These are phyloP conservation scores for Iselma pallidipennis DNA, from an alignment of 2,888 invertebrate genomes.

Conservation along the genomic window DNA sequence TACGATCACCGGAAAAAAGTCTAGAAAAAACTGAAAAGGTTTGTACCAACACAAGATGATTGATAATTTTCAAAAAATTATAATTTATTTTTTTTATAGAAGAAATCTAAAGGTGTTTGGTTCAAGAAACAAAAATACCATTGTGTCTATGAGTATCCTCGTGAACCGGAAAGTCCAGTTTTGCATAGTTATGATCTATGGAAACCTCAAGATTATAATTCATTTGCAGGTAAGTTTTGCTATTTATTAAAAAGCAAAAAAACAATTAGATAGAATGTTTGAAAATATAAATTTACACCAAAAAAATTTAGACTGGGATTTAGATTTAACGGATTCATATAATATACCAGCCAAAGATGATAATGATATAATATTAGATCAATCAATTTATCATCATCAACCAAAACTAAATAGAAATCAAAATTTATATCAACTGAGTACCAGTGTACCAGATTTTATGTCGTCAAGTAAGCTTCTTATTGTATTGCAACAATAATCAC, in stretches of 20 bases:
- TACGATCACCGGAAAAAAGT: conserved; percentile 65
- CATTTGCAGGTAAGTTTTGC: conserved; percentile 58
- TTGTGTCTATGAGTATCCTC: conserved; percentile 83
- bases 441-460: conserved; percentile 39
- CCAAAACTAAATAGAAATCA: conserved; percentile 33
- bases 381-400: conserved; percentile 32
- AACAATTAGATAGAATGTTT: neutral
- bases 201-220: conserved; percentile 46
- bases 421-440: conserved; percentile 45
- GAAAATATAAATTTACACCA: neutral
- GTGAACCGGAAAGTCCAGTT: conserved; percentile 63
- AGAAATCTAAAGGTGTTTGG: conserved; percentile 62
- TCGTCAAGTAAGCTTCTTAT: conserved; percentile 41
- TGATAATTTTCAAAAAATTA: neutral
- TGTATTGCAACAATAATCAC: neutral
- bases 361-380: conserved; percentile 32
- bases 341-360: conserved; percentile 34
- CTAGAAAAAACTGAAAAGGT: conserved; percentile 43
- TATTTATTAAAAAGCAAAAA: neutral
- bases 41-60: conserved; percentile 6
- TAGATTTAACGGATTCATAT: conserved; percentile 46
- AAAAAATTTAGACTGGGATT: conserved; percentile 55
- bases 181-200: conserved; percentile 51
- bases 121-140: conserved; percentile 84
- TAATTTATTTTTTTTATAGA: conserved; percentile 32